phyloP scores from a whole-genome alignment of 2,113 vertebrate species.

The Paramisgurnus dabryanus region DNA sequence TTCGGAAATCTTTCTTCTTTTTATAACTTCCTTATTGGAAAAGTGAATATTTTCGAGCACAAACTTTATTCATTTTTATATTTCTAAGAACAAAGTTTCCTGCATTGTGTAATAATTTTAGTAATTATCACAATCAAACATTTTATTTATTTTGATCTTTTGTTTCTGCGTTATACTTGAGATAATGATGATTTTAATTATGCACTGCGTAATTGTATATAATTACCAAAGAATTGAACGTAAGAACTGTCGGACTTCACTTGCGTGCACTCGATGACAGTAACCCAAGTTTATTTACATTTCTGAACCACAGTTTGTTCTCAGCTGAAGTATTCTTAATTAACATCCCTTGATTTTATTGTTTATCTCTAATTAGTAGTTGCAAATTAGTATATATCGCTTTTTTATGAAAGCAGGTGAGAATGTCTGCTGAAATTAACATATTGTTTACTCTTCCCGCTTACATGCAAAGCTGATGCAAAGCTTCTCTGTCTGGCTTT shows the following conservation, averaged over 20 bases:
- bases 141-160: constrained; percentile 40
- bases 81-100: background rate
- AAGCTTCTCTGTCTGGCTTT: no score
- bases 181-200: constrained; percentile 47
- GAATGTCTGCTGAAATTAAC: constrained; percentile 23
- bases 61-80: no score
- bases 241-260: constrained; percentile 22
- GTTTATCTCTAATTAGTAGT: constrained; percentile 5
- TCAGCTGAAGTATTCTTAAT: background rate
- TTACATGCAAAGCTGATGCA: background rate
- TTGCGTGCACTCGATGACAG: background rate
- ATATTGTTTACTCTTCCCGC: background rate
- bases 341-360: background rate
- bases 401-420: constrained; percentile 30
- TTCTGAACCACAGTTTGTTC: background rate
- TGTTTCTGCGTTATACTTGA: constrained; percentile 18
- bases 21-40: no score
- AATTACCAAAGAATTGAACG: constrained; percentile 34
- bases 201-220: constrained; percentile 40
- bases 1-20: background rate
- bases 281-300: background rate
- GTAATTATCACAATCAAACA: constrained; percentile 47
- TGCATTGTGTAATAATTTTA: constrained; percentile 39
- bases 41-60: no score
- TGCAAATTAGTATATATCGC: constrained; percentile 11